These are phyloP conservation scores for Poecilia latipinna DNA, from an alignment of 2,113 vertebrate genomes.

Conservation along the genomic window DNA sequence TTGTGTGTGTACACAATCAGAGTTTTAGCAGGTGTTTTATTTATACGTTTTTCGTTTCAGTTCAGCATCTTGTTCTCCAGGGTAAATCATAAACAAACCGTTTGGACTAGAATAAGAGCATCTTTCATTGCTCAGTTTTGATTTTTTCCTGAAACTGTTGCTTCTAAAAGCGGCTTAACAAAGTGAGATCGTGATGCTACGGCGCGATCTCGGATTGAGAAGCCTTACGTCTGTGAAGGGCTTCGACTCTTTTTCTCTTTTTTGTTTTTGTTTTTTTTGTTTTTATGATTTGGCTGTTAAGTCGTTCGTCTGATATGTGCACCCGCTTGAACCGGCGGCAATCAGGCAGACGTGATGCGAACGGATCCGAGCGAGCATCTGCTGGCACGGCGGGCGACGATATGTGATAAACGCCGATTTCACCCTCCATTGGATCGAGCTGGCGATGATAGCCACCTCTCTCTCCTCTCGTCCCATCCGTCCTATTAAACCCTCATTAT, in stretches of 20 bases:
- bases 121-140: too few relatives aligned
- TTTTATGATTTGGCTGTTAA: conserved; percentile 33
- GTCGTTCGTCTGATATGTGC: conserved; percentile 64
- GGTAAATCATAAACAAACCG: too few relatives aligned
- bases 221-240: conserved; percentile 56
- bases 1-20: too few relatives aligned
- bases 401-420: conserved; percentile 74
- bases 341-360: conserved; percentile 60
- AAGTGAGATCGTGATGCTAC: conserved; percentile 1
- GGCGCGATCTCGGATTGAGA: conserved; percentile 17
- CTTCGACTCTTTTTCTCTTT: conserved; percentile 16
- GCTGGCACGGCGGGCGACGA: conserved; percentile 60
- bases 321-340: conserved; percentile 59
- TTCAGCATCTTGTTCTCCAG: too few relatives aligned
- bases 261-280: conserved; percentile 19
- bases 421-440: conserved; percentile 71
- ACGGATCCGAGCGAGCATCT: conserved; percentile 61
- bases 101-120: too few relatives aligned
- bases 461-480: conserved; percentile 45
- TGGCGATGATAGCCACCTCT: conserved; percentile 63
- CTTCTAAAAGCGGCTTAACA: neutral
- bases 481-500: conserved; percentile 74
- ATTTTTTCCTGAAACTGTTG: neutral
- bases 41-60: too few relatives aligned
- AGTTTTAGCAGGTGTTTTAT: too few relatives aligned